These are phyloP conservation scores for Oceanodroma tethys DNA, from an alignment of 2,113 vertebrate genomes.

Conservation along the genomic window DNA sequence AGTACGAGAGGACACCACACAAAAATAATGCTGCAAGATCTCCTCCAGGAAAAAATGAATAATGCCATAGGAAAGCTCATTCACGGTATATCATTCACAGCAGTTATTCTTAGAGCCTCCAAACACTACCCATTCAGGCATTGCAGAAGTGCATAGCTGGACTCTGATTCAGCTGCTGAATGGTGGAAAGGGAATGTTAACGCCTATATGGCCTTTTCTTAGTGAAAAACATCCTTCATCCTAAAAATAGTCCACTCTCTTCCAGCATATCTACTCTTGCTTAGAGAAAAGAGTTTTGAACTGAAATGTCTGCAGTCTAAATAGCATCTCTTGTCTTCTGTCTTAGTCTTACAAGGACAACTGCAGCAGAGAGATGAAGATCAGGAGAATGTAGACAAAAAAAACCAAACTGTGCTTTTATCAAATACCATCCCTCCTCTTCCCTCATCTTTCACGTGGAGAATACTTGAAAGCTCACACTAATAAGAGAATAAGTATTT, in stretches of 20 bases:
- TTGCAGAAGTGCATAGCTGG: not conserved
- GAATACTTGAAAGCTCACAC: not conserved
- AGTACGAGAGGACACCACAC: not conserved
- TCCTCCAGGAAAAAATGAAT: not conserved
- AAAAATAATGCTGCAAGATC: not conserved
- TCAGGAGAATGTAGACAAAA: not conserved
- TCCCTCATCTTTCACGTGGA: not conserved
- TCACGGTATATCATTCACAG: not conserved
- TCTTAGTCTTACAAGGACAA: not conserved
- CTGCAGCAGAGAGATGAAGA: not conserved
- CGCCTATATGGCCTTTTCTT: not conserved
- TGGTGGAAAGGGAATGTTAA: not conserved
- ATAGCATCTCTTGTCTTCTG: not conserved
- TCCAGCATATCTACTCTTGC: not conserved
- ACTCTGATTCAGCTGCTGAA: not conserved
- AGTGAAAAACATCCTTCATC: not conserved
- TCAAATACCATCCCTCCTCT: not conserved
- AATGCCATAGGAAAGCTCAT: not conserved
- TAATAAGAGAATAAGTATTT: not conserved
- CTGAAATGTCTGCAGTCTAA: not conserved
- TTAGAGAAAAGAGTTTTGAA: not conserved
- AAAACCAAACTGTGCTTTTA: not conserved
- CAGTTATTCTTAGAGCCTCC: not conserved
- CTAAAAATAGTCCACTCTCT: not conserved
- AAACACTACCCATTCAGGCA: not conserved